These are phyloP conservation scores for Pandemis cinnamomeana DNA, from an alignment of 2,888 invertebrate species.

Conservation along the genomic window DNA sequence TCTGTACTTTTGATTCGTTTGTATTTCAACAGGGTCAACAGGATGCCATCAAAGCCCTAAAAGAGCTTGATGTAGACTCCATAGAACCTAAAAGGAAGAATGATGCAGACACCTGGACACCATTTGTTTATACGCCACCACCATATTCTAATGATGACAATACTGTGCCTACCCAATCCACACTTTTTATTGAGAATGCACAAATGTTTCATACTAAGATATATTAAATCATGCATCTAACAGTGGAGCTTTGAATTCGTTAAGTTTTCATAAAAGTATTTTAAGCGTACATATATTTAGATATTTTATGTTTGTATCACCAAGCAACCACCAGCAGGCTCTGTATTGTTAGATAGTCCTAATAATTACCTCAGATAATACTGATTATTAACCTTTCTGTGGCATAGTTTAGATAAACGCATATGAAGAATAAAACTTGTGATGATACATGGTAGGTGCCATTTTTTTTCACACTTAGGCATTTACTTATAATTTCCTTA, in stretches of 20 bases:
- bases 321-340: background rate
- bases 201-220: constrained; percentile 52
- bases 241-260: background rate
- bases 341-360: background rate
- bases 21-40: constrained; percentile 71
- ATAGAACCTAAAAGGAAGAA: constrained; percentile 51
- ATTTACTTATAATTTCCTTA: background rate
- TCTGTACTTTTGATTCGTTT: background rate
- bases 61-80: constrained; percentile 60
- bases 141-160: constrained; percentile 54
- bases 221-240: constrained; percentile 12
- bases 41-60: constrained; percentile 83
- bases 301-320: background rate
- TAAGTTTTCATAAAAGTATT: background rate
- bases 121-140: constrained; percentile 47
- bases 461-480: background rate
- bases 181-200: constrained; percentile 70
- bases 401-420: background rate
- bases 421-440: background rate
- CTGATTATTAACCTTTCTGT: background rate
- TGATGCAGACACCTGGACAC: constrained; percentile 54
- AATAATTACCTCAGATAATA: background rate
- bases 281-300: background rate
- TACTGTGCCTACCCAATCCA: constrained; percentile 64
- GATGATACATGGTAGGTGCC: background rate